Base-by-base conservation (phyloP, 1,140 invertebrate species). In the Cydia amplana region DNA sequence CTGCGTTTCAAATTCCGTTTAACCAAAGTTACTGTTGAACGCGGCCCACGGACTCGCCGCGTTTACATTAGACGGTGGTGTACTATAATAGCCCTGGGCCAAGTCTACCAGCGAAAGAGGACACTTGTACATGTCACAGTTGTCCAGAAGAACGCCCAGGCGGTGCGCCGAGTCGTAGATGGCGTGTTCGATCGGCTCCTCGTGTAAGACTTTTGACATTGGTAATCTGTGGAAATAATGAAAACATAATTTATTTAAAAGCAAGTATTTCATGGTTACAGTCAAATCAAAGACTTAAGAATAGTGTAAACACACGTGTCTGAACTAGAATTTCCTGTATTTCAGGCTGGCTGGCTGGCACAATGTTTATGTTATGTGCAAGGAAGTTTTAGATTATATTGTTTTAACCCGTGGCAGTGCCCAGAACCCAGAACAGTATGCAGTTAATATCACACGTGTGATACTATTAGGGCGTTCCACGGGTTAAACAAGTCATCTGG, bases 61-160 rank as follows among this genome's bases (percentile, higher is more conserved):
- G 67, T 89, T 83, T 2, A 86, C 23, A 14, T 79, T 80, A 0
- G 90, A 84, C 0, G 90, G 83, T 1, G 91, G 88, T 16, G 92
- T 92, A 79, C 94, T 95, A 84, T 96, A 96, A 87, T 95, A 95
- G 25, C 96, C 96, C 78, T 96, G 93, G 20, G 95, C 95, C 89
- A 96, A 94, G 89, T 96, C 95, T 73, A 97, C 94, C 75, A 97
- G 87, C 10, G 96, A 96, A 75, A 97, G 94, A n/a, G 94, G 94
- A 86, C 96, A 97, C 64, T 94, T 87, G 86, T 95, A 97, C 75
- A 93, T 91, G 14, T 93, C 87, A 81, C 96, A 97, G 72, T 94
- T 91, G 40, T 87, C 86, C 84, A 90, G 79, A 83, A 88, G 83
- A 84, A 83, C 78, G 82, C 95, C 86, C 0, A 94, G 93, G 82